Percentiles rank a stretch among this genome's conserved stretches.
Conservation (phyloP, 1,140 invertebrate genomes). For the Cataglyphis hispanica region DNA sequence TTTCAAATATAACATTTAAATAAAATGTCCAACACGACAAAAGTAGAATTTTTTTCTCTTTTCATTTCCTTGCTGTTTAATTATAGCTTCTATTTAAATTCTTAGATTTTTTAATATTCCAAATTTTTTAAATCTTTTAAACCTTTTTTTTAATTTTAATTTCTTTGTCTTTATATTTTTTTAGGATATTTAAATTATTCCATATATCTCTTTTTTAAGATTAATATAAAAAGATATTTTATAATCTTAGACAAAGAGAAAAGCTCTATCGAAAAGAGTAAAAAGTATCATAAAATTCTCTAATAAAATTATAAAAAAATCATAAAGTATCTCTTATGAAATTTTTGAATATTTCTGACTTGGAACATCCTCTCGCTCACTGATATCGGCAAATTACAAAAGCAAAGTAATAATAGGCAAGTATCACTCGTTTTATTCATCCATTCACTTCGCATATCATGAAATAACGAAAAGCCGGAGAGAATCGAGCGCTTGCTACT, state of each 20-base stretch:
- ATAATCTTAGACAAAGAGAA: not conserved
- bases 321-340: not conserved
- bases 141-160: not conserved
- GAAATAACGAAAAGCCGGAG: not conserved
- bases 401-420: not conserved
- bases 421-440: not conserved
- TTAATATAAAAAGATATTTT: conserved; percentile 7
- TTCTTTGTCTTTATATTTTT: not conserved
- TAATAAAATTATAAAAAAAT: not conserved
- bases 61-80: not conserved
- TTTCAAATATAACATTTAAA: not conserved
- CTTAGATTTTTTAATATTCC: not conserved
- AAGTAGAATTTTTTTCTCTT: not conserved
- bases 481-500: not conserved
- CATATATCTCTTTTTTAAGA: not conserved
- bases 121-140: too few species aligned
- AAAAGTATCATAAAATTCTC: not conserved
- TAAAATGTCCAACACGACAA: too few species aligned
- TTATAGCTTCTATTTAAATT: not conserved
- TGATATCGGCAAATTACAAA: conserved; percentile 3
- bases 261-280: not conserved
- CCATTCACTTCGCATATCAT: not conserved
- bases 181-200: not conserved
- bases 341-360: not conserved
- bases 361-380: not conserved